These are phyloP conservation scores for Pseudonaja textilis DNA, from an alignment of 2,113 vertebrate species.

Conservation along the genomic window DNA sequence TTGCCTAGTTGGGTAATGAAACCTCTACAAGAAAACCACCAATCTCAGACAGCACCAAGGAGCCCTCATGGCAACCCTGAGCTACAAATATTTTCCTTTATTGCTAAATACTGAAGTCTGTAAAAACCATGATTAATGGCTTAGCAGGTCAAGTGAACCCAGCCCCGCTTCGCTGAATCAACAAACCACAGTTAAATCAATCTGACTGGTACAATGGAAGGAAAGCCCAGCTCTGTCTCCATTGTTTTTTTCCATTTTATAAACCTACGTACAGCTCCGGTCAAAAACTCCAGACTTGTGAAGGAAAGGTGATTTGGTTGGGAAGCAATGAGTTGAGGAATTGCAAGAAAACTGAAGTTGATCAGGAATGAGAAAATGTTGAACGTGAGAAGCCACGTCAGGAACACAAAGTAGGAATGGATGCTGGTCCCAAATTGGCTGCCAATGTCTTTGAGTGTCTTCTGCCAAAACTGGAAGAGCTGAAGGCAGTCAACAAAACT, in stretches of 20 bases:
- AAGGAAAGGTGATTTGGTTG: constrained; percentile 70
- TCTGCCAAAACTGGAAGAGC: constrained; percentile 75
- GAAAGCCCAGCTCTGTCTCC: not conserved
- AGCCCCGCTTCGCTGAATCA: not conserved
- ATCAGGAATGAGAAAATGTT: constrained; percentile 89
- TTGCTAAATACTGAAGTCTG: not conserved
- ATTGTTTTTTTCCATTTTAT: not conserved
- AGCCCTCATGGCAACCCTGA: not conserved
- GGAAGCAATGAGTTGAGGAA: constrained; percentile 79
- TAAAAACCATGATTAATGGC: not conserved
- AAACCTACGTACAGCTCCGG: constrained; percentile 82
- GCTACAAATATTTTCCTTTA: not conserved
- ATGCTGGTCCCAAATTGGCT: constrained; percentile 90
- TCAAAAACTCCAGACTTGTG: constrained; percentile 85
- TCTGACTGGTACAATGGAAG: not conserved
- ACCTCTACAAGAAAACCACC: not conserved
- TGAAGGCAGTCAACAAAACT: constrained; percentile 62
- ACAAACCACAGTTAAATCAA: not conserved
- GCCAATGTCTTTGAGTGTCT: constrained; percentile 85
- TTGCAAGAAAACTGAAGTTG: constrained; percentile 89
- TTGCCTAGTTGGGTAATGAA: not conserved
- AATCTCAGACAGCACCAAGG: not conserved
- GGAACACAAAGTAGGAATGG: constrained; percentile 89
- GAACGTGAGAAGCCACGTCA: constrained; percentile 90
- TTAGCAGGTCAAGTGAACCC: not conserved